phyloP scores from a whole-genome alignment of 2,797 vertebrate genomes.

The Streptopelia turtur region DNA sequence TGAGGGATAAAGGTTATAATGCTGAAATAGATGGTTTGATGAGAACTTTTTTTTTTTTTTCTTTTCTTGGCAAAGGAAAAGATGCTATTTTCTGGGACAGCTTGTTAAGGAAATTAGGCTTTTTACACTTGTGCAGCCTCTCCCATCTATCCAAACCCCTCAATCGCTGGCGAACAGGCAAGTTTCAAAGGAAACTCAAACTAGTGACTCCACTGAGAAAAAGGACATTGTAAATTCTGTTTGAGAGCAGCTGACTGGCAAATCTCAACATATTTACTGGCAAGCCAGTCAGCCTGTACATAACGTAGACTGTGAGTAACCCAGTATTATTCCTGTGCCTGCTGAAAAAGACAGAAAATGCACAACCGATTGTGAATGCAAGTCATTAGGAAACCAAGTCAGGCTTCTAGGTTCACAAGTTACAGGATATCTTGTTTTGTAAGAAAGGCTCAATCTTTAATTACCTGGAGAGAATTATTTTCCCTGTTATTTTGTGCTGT shows the following conservation, averaged over 20 bases:
- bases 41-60: background rate
- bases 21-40: background rate
- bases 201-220: background rate
- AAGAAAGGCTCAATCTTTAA: background rate
- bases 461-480: background rate
- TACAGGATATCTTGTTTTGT: background rate
- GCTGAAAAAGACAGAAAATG: background rate
- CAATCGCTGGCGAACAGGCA: rapidly evolving
- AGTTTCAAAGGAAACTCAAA: background rate
- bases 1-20: background rate
- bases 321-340: background rate
- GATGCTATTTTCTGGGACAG: background rate
- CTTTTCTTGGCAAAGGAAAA: background rate
- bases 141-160: background rate
- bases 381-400: background rate
- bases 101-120: background rate
- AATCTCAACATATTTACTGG: background rate
- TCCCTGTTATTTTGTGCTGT: background rate
- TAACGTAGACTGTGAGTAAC: background rate
- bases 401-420: background rate
- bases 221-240: background rate
- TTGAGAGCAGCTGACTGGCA: background rate
- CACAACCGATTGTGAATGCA: background rate
- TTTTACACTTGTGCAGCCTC: background rate
- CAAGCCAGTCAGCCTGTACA: background rate